Base-by-base conservation (phyloP, 2,113 vertebrate species). In the Sinocyclocheilus anshuiensis region DNA sequence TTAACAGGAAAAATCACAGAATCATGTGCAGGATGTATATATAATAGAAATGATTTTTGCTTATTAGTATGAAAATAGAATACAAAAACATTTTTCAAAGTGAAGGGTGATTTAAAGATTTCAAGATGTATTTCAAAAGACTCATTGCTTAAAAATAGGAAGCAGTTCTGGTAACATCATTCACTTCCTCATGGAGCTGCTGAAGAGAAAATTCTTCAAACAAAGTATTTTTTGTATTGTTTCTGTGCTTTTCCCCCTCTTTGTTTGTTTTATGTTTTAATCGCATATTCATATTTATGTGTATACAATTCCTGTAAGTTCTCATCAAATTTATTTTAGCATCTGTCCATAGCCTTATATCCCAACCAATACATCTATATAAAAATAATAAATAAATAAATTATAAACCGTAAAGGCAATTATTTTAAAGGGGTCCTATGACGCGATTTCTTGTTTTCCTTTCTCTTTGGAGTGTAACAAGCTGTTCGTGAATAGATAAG, bases 121-220 rank as follows among this genome's bases (percentile, higher is more conserved):
- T 33, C 0, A 33, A 33, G 42, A 69, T 18, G 45, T 3, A 53
- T 82, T 53, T 82, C 80, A 82, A 82, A 67, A 77, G 36, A 85
- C 6, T 16, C 20, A 0, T 85, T 75, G 36, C 50, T 75, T 74
- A 77, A 83, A 85, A 79, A 85, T 83, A 9, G 72, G 85, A 85
- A 80, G 74, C 65, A 9, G 13, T 26, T 90, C 78, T 90, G 81
- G 84, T 89, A 89, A 53, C 59, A n/a, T 63, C 59, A 16, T 81
- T 76, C 74, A 76, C 84, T 89, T 89, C 86, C 86, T 82, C 86
- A 78, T 71, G 36, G 65, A 79, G 63, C 45, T 67, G n/a, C 75
- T 39, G 42, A 42, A 42, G 42, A 42, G 42, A 42, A 42, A 42
- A 42, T n/a, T n/a, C n/a, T n/a, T n/a, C n/a, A n/a, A n/a, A n/a